These are phyloP conservation scores for Magallana gigas DNA, from an alignment of 1,140 invertebrate species.

Conservation along the genomic window DNA sequence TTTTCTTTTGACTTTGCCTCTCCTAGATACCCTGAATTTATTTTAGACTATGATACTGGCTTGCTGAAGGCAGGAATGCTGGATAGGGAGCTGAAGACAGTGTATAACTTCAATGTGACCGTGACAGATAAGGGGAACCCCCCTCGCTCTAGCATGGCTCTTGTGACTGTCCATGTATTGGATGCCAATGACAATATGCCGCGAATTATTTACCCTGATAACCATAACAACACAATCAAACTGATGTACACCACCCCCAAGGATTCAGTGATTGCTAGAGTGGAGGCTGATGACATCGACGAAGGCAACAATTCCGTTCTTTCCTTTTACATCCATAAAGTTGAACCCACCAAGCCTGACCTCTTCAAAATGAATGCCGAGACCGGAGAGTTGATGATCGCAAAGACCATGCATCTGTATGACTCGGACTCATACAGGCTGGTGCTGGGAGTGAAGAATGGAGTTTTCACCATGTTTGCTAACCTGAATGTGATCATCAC, in stretches of 20 bases:
- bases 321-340: slow-evolving; percentile 83
- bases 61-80: slow-evolving; percentile 84
- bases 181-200: slow-evolving; percentile 87
- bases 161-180: slow-evolving; percentile 87
- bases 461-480: slow-evolving; percentile 61
- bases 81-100: slow-evolving; percentile 89
- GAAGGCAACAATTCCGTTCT: slow-evolving; percentile 90
- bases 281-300: slow-evolving; percentile 68
- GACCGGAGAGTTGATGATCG: slow-evolving; percentile 66
- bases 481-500: slow-evolving; percentile 67
- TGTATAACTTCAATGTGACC: slow-evolving; percentile 91
- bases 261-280: slow-evolving; percentile 64
- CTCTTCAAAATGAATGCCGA: slow-evolving; percentile 69
- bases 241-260: slow-evolving; percentile 60
- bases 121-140: slow-evolving; percentile 95
- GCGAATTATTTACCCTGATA: slow-evolving; percentile 78
- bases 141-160: slow-evolving; percentile 91
- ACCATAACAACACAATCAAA: slow-evolving; percentile 67
- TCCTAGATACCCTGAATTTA: slow-evolving; percentile 66
- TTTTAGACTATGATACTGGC: slow-evolving; percentile 89
- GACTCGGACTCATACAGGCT: slow-evolving; percentile 68
- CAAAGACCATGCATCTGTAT: slow-evolving; percentile 61
- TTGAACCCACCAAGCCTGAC: slow-evolving; percentile 64
- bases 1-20: slow-evolving; percentile 70
- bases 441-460: slow-evolving; percentile 66